Conservation (phyloP, 2,888 invertebrate species). For the Morpho helenor region DNA sequence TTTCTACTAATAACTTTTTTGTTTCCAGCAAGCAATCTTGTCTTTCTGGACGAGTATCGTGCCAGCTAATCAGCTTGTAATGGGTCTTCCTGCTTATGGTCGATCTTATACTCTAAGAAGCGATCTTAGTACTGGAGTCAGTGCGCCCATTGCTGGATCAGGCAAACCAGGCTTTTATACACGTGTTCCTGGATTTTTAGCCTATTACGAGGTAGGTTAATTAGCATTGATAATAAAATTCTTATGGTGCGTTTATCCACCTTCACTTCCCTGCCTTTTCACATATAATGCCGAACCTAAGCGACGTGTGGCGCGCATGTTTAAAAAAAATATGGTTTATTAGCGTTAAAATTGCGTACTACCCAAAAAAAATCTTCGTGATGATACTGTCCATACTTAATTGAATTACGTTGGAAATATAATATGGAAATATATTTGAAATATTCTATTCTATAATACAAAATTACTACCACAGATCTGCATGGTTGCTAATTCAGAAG, state of each 20-base stretch:
- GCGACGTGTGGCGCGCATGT: too few relatives aligned
- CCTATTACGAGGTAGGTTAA: conserved; percentile 84
- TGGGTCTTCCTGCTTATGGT: conserved; percentile 89
- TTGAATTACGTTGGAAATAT: too few relatives aligned
- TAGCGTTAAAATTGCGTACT: too few relatives aligned
- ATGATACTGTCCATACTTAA: too few relatives aligned
- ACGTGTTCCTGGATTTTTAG: conserved; percentile 84
- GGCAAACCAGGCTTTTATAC: conserved; percentile 85
- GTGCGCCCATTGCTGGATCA: conserved; percentile 81
- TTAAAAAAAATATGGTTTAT: too few relatives aligned
- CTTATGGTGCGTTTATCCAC: too few relatives aligned
- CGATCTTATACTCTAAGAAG: conserved; percentile 84
- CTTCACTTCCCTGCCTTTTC: too few relatives aligned
- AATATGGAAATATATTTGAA: too few relatives aligned
- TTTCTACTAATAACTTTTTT: not conserved
- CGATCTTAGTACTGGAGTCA: conserved; percentile 69
- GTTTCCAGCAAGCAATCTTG: conserved; percentile 57
- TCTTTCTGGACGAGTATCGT: conserved; percentile 86
- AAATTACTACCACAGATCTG: conserved; percentile 65
- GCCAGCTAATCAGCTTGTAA: conserved; percentile 81
- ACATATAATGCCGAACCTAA: too few relatives aligned
- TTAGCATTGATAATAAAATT: not conserved
- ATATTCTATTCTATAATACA: too few relatives aligned
- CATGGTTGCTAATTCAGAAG: conserved; percentile 79
- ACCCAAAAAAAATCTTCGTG: too few relatives aligned